Conservation (phyloP, 2,888 invertebrate genomes). For the Magallana nippona region DNA sequence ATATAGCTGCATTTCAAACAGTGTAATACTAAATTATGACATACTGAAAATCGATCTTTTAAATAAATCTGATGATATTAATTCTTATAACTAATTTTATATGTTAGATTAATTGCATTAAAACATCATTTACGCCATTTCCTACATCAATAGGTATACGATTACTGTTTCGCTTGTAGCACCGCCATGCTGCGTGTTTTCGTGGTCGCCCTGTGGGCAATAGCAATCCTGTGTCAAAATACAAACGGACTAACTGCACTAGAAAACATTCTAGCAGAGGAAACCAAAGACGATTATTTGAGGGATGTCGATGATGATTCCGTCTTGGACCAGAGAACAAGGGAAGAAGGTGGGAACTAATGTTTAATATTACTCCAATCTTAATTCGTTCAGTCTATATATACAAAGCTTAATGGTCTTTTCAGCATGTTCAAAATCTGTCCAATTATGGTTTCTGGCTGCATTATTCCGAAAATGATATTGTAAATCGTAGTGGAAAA, state of each 20-base stretch:
- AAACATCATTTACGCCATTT: not conserved
- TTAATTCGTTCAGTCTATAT: not conserved
- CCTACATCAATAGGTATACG: not conserved
- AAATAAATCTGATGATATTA: too few relatives aligned
- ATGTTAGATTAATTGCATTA: not conserved
- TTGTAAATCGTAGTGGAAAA: too few relatives aligned
- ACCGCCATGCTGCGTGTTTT: not conserved
- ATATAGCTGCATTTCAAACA: too few relatives aligned
- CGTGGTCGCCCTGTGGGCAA: conserved; percentile 8
- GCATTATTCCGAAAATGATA: not conserved
- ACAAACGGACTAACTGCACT: conserved; percentile 15
- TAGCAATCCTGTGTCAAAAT: conserved; percentile 10
- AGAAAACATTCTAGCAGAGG: conserved; percentile 6
- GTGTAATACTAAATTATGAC: too few relatives aligned
- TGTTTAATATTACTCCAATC: not conserved
- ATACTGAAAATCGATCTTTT: too few relatives aligned
- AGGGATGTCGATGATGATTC: conserved; percentile 24
- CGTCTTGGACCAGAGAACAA: not conserved
- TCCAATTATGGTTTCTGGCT: conserved; percentile 8
- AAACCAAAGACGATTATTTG: conserved; percentile 27
- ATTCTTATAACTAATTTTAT: not conserved
- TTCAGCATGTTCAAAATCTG: not conserved
- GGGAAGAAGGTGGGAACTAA: conserved; percentile 15
- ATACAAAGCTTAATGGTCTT: conserved; percentile 2
- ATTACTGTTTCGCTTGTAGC: not conserved